Evolutionary conservation across 2,797 vertebrate genomes (phyloP), one percentile per base, ranked within the genome.

Genomic region (Ctenopoma multispine): DNA sequence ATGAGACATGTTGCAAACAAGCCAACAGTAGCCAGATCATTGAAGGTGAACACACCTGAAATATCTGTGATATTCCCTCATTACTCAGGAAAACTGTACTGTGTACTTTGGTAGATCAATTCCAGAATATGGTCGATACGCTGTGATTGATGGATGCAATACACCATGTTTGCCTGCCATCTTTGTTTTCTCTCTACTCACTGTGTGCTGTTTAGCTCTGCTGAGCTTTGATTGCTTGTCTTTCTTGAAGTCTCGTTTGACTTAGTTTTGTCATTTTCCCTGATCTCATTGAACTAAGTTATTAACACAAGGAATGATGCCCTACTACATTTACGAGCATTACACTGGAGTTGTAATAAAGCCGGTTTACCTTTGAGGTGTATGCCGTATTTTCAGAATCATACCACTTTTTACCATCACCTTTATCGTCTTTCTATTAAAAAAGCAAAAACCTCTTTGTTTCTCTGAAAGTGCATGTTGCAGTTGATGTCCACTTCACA

Each of bases 121-220:
- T 34, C 15, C 24, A 43, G 40, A 15, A 68, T 50, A 61, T 60
- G 3, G 53, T 40, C 27, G 56, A 54, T 63, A 62, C 68, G 56
- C 40, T 15, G 64, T 56, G 71, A 78, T 73, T 34, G 61, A 69
- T 58, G 54, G 38, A 64, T 72, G 53, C 48, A 62, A n/a, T 31
- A 18, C 34, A 20, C 23, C n/a, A n/a, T 69, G 20, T 73, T 72
- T 11, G 5, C n/a, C 20, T 34, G 14, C 38, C 77, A 56, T 64
- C 70, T 84, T 36, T 17, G 9, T 63, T 67, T 75, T 65, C 34
- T 59, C 46, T 63, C 21, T 20, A 17, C n/a, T n/a, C n/a, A n/a
- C n/a, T n/a, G n/a, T n/a, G n/a, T n/a, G n/a, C n/a, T 12, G 21
- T n/a, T 41, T 41, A 5, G 5, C 34, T 40, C 5, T 36, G 20